A percentile compares a stretch with the other conserved stretches of the same genome.
phyloP scores from a whole-genome alignment of 2,113 vertebrate genomes.

The Leptobrachium leishanense region DNA sequence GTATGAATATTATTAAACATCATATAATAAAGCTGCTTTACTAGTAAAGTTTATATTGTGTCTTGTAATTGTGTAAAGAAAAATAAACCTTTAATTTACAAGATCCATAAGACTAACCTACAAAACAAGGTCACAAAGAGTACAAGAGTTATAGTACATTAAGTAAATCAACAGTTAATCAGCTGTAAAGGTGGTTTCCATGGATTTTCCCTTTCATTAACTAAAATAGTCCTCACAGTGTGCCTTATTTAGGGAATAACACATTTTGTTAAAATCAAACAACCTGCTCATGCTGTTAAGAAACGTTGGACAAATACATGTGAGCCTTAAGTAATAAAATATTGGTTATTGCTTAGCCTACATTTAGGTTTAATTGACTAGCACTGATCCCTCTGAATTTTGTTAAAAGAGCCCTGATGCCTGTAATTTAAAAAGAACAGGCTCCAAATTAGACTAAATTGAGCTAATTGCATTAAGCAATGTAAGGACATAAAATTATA shows the following conservation, averaged over 20 bases:
- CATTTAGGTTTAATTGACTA: slow-evolving; percentile 7
- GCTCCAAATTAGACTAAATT: neutral
- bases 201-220: no score
- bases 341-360: neutral
- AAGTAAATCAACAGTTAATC: no score
- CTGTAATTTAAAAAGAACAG: slow-evolving; percentile 7
- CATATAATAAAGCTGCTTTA: no score
- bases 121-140: no score
- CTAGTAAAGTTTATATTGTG: no score
- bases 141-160: no score
- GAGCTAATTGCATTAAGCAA: neutral
- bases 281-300: neutral
- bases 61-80: no score
- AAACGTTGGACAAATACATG: slow-evolving; percentile 6
- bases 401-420: slow-evolving; percentile 6
- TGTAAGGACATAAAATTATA: no score
- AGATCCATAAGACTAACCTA: no score
- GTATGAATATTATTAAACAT: no score
- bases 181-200: no score
- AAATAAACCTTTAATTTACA: no score
- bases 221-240: neutral
- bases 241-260: neutral
- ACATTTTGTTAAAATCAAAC: slow-evolving; percentile 5
- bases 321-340: slow-evolving; percentile 26
- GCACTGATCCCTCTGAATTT: neutral